Conservation (phyloP, 2,888 invertebrate species). For the Philonicus albiceps region DNA sequence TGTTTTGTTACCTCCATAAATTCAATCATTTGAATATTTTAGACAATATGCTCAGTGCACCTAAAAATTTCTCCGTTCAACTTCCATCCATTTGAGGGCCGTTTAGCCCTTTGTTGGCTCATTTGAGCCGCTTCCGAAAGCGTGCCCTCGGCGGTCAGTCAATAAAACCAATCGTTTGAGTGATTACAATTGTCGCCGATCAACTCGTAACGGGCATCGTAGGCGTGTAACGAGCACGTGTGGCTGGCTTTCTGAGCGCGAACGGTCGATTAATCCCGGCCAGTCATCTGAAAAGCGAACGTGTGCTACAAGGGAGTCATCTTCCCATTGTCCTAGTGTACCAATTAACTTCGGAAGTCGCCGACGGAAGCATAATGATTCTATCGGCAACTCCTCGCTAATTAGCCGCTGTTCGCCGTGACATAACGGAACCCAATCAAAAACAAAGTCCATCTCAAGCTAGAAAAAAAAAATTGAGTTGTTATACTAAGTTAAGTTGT, state of each 20-base stretch:
- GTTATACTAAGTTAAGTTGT: background rate
- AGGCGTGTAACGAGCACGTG: conserved; percentile 33
- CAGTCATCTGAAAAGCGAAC: conserved; percentile 10
- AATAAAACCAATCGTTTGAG: background rate
- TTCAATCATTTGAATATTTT: background rate
- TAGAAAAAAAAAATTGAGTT: background rate
- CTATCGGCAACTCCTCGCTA: background rate
- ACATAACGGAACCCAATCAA: conserved; percentile 9
- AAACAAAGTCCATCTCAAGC: background rate
- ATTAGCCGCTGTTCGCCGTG: background rate
- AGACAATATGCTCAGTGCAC: background rate
- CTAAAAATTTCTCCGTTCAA: background rate
- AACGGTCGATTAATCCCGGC: background rate
- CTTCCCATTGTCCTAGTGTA: conserved; percentile 5
- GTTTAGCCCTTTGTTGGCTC: background rate
- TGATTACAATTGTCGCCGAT: conserved; percentile 4
- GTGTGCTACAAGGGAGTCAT: background rate
- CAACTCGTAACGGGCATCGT: background rate
- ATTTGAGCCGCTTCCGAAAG: background rate
- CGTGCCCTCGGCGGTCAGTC: background rate
- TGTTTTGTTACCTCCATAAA: background rate
- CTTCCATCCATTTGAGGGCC: background rate
- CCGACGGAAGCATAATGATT: conserved; percentile 5
- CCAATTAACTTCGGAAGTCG: conserved; percentile 21
- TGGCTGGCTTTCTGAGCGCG: background rate